These are phyloP conservation scores for Myathropa florea DNA, from an alignment of 2,888 invertebrate genomes.

Conservation along the genomic window DNA sequence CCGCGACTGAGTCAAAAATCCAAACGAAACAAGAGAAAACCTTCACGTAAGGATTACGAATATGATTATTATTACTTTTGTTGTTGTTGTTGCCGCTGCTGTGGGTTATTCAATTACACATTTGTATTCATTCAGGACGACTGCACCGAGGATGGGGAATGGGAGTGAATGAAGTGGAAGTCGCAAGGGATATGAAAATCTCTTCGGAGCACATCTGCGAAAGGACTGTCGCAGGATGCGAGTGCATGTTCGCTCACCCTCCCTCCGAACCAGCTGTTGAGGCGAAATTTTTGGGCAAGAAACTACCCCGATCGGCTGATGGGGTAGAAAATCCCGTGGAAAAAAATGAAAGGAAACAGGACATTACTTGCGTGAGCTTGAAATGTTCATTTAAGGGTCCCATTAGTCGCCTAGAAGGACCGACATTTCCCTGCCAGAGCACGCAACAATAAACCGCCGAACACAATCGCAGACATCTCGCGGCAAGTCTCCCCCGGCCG, in stretches of 20 bases:
- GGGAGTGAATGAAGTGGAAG: neutral
- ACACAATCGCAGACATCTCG: neutral
- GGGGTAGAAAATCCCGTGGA: constrained; percentile 28
- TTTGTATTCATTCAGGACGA: constrained; percentile 61
- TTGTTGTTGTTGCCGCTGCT: constrained; percentile 24
- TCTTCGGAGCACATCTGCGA: constrained; percentile 41
- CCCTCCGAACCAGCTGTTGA: neutral
- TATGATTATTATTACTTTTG: constrained; percentile 56
- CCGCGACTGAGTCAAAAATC: constrained; percentile 22
- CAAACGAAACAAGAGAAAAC: neutral
- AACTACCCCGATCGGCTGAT: neutral
- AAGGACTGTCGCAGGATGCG: neutral
- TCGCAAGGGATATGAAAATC: constrained; percentile 39
- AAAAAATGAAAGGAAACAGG: constrained; percentile 1
- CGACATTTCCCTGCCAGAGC: constrained; percentile 47
- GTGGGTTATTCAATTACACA: constrained; percentile 59
- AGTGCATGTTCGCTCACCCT: neutral
- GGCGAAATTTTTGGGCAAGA: neutral
- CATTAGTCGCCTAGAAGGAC: constrained; percentile 25
- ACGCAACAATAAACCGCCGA: constrained; percentile 45
- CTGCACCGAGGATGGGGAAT: constrained; percentile 9
- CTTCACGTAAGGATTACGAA: constrained; percentile 59
- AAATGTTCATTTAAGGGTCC: constrained; percentile 51
- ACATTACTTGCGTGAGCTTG: constrained; percentile 50
- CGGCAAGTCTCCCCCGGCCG: constrained; percentile 33